A percentile compares a stretch with the other conserved stretches of the same genome.
phyloP scores from a whole-genome alignment of 2,113 vertebrate species.

The Corythaeola cristata region DNA sequence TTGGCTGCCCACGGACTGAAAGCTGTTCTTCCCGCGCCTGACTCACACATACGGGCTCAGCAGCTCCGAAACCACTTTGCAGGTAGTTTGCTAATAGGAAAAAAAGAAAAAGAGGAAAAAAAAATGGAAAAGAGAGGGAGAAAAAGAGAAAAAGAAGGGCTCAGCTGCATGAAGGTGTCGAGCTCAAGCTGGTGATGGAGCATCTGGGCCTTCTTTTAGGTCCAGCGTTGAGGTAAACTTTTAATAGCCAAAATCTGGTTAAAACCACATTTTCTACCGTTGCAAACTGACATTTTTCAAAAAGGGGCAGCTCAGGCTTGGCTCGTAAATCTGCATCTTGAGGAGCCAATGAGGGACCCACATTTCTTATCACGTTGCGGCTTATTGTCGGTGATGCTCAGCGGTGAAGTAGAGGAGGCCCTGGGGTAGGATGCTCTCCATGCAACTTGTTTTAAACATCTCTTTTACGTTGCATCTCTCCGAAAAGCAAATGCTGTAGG shows the following conservation, averaged over 20 bases:
- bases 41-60: neutral
- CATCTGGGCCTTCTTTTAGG: too few relatives aligned
- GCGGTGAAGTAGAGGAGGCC: neutral
- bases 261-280: neutral
- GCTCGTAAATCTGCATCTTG: fast-evolving
- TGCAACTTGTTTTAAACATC: neutral
- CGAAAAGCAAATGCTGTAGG: neutral
- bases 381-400: fast-evolving
- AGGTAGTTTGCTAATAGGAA: neutral
- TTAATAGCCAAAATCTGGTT: neutral
- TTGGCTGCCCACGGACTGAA: neutral
- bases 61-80: neutral
- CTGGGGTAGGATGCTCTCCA: neutral
- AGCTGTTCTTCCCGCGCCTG: neutral
- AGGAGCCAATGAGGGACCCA: neutral
- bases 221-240: neutral
- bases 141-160: neutral
- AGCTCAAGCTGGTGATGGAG: neutral
- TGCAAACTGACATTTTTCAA: neutral
- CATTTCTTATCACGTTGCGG: neutral
- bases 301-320: fast-evolving
- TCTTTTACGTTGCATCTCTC: neutral
- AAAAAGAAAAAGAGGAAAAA: too few relatives aligned
- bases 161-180: neutral
- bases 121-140: too few relatives aligned